Evolutionary conservation across 2,888 invertebrate species (phyloP), one percentile per base, ranked within the genome.

Genomic region (Clitarchus hookeri): DNA sequence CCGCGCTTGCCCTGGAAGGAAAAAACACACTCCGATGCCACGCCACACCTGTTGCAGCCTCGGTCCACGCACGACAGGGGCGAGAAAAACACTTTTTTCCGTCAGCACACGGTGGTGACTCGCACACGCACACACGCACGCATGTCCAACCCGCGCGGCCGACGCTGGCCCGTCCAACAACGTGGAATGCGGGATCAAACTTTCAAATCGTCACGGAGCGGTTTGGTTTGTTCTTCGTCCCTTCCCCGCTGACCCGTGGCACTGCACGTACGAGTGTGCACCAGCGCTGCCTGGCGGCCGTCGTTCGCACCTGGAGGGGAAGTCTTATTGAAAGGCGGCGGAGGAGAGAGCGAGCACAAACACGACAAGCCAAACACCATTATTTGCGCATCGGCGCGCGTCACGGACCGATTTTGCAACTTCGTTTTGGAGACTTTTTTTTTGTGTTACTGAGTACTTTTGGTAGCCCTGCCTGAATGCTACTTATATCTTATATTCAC

Each of bases 281-380:
- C 27, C 83, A 86, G 86, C 84, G 87, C 87, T 48, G 78, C 80
- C 87, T 86, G 54, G 86, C 86, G 87, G 86, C 85, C 77, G 78
- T 27, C 65, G n/a, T 19, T 48, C 44, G 84, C 26, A 83, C 53
- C 83, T 85, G 36, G 82, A 26, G 19, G 48, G 48, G 82, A 85
- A 85, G 82, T 83, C 54, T 85, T 44, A 85, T 83, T 85, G 78
- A 53, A 25, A 23, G 48, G 85, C 80, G 25, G 77, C 26, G n/a
- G 83, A 83, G 65, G 65, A 16, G 25, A 27, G 80, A n/a, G 80
- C 13, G 44, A 44, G 65, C 11, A 6, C 65, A 65, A 65, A 65
- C 65, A 65, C 11, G n/a, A 0, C 65, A 65, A 23, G n/a, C 65
- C 8, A 65, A 65, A 65, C 65, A 65, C 48, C 48, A 65, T 23